phyloP scores from a whole-genome alignment of 2,113 vertebrate genomes.

The Erinaceus europaeus region DNA sequence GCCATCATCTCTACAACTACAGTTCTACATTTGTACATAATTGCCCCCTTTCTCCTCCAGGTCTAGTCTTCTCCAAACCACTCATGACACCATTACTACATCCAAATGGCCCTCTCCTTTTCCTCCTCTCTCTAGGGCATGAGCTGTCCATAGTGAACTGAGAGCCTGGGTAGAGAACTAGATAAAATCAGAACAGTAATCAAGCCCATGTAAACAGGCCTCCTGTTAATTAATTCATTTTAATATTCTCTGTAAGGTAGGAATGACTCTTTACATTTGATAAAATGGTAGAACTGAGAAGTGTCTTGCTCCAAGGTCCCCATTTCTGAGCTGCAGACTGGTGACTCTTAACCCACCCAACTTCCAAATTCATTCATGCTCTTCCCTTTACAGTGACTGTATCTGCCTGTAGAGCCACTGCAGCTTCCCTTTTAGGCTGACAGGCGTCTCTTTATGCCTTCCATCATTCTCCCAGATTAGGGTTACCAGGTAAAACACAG shows the following conservation, averaged over 20 bases:
- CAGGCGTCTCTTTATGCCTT: background rate
- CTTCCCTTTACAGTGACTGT: background rate
- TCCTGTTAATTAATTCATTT: rapidly evolving
- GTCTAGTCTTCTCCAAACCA: no score
- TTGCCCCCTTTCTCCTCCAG: no score
- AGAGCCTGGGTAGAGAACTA: background rate
- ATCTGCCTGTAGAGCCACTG: background rate
- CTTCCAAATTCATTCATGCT: background rate
- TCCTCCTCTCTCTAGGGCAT: no score
- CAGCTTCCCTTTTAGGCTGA: background rate
- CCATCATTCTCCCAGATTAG: background rate
- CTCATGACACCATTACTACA: no score
- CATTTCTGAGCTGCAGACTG: background rate
- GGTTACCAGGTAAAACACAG: background rate
- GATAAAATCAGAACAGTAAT: background rate
- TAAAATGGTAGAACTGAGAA: background rate
- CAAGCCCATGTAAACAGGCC: rapidly evolving
- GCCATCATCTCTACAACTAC: no score
- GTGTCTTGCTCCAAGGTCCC: background rate
- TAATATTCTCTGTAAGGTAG: background rate
- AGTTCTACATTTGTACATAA: no score
- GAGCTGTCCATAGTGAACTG: background rate
- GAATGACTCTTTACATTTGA: background rate
- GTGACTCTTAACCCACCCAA: background rate
- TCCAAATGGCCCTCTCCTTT: no score